These are phyloP conservation scores for Leucophenga varia DNA, from an alignment of 1,140 invertebrate species.

Conservation along the genomic window DNA sequence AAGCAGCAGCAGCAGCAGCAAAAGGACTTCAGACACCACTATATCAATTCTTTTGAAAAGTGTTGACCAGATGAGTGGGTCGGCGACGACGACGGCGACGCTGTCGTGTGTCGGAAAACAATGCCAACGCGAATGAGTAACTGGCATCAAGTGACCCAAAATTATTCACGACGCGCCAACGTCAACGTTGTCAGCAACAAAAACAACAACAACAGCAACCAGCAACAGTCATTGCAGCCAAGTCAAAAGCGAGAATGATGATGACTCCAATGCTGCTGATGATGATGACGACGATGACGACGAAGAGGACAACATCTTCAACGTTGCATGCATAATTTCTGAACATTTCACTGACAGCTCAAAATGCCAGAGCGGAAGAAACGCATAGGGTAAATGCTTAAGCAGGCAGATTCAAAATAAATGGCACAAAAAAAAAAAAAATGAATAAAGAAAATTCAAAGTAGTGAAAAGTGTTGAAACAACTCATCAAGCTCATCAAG, in stretches of 20 bases:
- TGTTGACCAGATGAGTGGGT: no score
- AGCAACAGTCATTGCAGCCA: background rate
- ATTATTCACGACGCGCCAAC: conserved; percentile 37
- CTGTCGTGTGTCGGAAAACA: conserved; percentile 28
- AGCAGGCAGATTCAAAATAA: no score
- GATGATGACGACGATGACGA: conserved; percentile 21
- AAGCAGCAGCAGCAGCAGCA: conserved; percentile 10
- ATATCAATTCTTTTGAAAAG: no score
- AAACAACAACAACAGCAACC: background rate
- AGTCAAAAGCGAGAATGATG: no score
- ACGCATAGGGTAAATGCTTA: no score
- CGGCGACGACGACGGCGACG: no score
- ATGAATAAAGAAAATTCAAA: no score
- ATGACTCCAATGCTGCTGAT: no score
- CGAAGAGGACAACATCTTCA: conserved; percentile 8
- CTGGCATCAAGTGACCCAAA: conserved; percentile 48
- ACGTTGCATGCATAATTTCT: conserved; percentile 31
- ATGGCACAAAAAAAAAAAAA: no score
- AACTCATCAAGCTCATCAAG: no score
- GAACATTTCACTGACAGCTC: conserved; percentile 34
- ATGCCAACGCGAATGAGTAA: conserved; percentile 50
- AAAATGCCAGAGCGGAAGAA: no score
- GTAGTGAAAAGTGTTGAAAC: conserved; percentile 2
- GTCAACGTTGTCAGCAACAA: background rate
- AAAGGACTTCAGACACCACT: conserved; percentile 11